A percentile compares a stretch with the other conserved stretches of the same genome.
Conservation (phyloP, 2,797 vertebrate genomes). For the Phrynocephalus vlangalii region DNA sequence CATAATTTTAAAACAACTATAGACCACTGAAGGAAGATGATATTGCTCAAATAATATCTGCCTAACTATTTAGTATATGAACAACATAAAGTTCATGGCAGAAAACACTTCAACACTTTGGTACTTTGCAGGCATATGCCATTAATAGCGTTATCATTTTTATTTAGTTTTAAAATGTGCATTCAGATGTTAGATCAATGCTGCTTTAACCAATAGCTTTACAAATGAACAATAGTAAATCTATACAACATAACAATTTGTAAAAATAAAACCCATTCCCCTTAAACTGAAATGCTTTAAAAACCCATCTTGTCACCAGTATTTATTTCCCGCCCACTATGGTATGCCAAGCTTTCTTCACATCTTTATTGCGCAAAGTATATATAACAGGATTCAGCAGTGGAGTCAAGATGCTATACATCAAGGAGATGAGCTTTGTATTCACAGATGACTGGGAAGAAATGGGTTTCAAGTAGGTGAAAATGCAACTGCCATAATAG, state of each 20-base stretch:
- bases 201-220: background rate
- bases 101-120: too few relatives aligned
- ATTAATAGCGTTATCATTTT: too few relatives aligned
- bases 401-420: constrained; percentile 53
- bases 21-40: too few relatives aligned
- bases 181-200: background rate
- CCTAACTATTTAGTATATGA: background rate
- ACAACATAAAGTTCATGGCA: too few relatives aligned
- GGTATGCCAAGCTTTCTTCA: constrained; percentile 36
- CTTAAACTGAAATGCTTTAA: background rate
- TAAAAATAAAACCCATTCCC: background rate
- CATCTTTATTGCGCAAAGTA: constrained; percentile 54
- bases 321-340: constrained; percentile 13
- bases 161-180: background rate
- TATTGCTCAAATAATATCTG: background rate
- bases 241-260: background rate
- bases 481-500: constrained; percentile 48
- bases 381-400: constrained; percentile 58
- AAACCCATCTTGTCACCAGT: background rate
- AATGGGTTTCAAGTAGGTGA: constrained; percentile 49
- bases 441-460: constrained; percentile 19
- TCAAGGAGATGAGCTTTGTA: constrained; percentile 27
- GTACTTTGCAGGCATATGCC: background rate
- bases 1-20: too few relatives aligned
- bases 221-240: background rate